These are phyloP conservation scores for Sylvilagus bachmani DNA, from an alignment of 2,113 vertebrate species.

Conservation along the genomic window DNA sequence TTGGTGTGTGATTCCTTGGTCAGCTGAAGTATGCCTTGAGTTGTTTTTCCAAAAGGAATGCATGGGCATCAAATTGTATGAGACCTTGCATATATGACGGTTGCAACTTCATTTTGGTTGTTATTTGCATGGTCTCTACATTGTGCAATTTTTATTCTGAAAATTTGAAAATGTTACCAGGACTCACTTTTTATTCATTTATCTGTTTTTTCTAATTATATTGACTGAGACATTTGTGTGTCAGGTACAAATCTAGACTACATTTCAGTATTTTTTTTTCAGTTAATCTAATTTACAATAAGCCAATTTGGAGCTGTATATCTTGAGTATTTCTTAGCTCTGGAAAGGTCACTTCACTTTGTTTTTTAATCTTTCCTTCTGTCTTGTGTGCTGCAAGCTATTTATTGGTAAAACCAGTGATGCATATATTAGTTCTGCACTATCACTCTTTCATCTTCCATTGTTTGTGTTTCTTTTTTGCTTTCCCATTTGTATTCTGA, in stretches of 20 bases:
- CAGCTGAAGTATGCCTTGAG: background rate
- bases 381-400: background rate
- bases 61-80: background rate
- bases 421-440: background rate
- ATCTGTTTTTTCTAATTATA: background rate
- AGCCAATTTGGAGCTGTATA: background rate
- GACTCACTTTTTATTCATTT: background rate
- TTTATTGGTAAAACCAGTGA: background rate
- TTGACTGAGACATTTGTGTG: background rate
- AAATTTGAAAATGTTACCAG: background rate
- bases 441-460: background rate
- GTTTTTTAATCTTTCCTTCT: background rate
- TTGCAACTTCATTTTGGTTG: background rate
- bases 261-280: background rate
- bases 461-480: background rate
- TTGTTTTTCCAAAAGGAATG: background rate
- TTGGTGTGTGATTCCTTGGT: background rate
- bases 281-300: background rate
- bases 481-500: background rate
- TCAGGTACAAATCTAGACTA: background rate
- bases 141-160: background rate
- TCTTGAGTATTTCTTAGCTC: background rate
- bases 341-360: background rate
- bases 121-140: background rate
- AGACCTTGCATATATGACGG: background rate